These are phyloP conservation scores for Cheirogaleus medius DNA, from an alignment of 2,113 vertebrate species.

Conservation along the genomic window DNA sequence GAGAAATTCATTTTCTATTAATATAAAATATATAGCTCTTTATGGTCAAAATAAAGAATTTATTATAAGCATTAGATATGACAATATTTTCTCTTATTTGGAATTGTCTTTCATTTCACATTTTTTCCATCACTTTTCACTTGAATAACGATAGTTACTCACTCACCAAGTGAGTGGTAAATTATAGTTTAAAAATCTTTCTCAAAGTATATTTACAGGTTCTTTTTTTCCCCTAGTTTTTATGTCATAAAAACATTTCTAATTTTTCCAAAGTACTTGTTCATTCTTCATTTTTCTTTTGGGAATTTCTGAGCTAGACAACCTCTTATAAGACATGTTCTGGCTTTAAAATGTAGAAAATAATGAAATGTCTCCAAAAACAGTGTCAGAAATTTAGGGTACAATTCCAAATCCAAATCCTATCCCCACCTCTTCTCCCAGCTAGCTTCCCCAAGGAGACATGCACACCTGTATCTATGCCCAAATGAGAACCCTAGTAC, in stretches of 20 bases:
- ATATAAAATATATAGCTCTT: slow-evolving; percentile 46
- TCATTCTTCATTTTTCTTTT: slow-evolving; percentile 48
- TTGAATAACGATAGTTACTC: neutral
- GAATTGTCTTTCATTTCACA: slow-evolving; percentile 48
- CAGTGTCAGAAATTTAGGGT: slow-evolving; percentile 21
- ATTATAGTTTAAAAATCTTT: slow-evolving; percentile 37
- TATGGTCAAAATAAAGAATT: slow-evolving; percentile 59
- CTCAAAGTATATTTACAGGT: slow-evolving; percentile 28
- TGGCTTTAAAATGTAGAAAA: slow-evolving; percentile 51
- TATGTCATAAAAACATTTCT: slow-evolving; percentile 51
- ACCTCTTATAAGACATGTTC: neutral
- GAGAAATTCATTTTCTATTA: slow-evolving; percentile 61
- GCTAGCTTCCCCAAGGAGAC: neutral
- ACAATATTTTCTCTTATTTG: slow-evolving; percentile 47
- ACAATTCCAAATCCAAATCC: slow-evolving; percentile 17
- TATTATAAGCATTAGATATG: slow-evolving; percentile 41
- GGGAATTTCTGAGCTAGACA: slow-evolving; percentile 38
- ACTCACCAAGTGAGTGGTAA: slow-evolving; percentile 7
- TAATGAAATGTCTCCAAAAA: neutral
- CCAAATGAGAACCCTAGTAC: neutral
- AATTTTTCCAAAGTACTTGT: slow-evolving; percentile 51
- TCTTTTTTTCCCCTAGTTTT: neutral
- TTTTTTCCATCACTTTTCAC: slow-evolving; percentile 29
- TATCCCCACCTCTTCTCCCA: neutral
- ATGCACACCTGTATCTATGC: neutral